Conservation (phyloP, 2,113 vertebrate genomes). For the Phodopus roborovskii region DNA sequence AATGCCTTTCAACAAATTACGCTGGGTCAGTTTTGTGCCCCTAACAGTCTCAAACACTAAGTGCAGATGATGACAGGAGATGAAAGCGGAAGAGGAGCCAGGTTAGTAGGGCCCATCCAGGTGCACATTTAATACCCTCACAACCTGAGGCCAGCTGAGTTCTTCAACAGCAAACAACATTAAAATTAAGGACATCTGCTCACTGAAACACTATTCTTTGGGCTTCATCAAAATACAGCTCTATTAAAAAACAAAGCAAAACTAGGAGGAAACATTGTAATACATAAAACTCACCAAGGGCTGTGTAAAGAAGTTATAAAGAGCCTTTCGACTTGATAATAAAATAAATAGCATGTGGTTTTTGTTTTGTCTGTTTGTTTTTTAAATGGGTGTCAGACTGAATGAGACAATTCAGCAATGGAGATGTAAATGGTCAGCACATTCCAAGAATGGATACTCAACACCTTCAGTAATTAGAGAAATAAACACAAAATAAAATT, state of each 20-base stretch:
- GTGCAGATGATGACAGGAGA: not conserved
- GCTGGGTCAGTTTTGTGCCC: too few species aligned
- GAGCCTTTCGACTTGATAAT: not conserved
- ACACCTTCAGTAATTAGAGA: not conserved
- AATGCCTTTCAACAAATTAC: not conserved
- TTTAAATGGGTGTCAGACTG: not conserved
- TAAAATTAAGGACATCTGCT: not conserved
- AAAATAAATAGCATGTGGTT: not conserved
- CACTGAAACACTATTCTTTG: not conserved
- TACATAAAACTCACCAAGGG: not conserved
- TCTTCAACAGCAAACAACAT: too few species aligned
- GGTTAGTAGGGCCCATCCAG: not conserved
- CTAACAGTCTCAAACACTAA: not conserved
- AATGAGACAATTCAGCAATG: not conserved
- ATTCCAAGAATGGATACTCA: not conserved
- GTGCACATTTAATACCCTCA: not conserved
- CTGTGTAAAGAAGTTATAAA: not conserved
- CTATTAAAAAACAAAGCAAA: not conserved
- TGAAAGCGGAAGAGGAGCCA: not conserved
- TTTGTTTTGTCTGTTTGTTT: not conserved
- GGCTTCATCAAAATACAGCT: not conserved
- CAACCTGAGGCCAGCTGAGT: not conserved
- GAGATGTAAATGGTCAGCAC: not conserved
- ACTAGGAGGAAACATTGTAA: not conserved
- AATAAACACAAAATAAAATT: not conserved